Evolutionary conservation across 2,888 invertebrate genomes (phyloP), one percentile per base, ranked within the genome.

Genomic region (Lasioglossum marginatum): DNA sequence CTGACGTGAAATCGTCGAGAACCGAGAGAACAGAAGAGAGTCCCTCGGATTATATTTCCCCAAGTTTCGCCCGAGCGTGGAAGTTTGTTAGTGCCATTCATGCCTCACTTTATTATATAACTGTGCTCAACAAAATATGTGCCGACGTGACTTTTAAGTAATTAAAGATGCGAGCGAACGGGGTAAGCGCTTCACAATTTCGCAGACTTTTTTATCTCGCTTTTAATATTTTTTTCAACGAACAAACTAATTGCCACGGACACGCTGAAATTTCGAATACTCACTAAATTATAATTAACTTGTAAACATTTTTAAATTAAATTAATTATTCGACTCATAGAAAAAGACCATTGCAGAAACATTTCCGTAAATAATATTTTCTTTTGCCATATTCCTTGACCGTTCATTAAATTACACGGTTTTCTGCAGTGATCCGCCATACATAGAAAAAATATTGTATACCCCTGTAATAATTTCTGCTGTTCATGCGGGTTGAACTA

Each of bases 81-180:
- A 80, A 83, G 71, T 87, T 89, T 79, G 82, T 82, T 79, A 79
- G 77, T 48, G 63, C 77, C 78, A 68, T 85, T 85, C 79, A 66
- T 60, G 77, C 52, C 37, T 70, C 66, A 71, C 45, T 87, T 82
- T 77, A 74, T 86, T 86, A 77, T 77, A 74, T 74, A 77, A 23
- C 48, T 4, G 31, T 40, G 34, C 40, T n/a, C 78, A 71, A 78
- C 71, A 72, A 72, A 81, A 71, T 72, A 71, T 27, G 63, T 63
- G 63, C 63, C 31, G 63, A 31, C 63, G 48, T 8, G 14, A 37
- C 63, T 23, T 79, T 74, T 74, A 70, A 74, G n/a, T 71, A 84
- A 79, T 80, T 79, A 85, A 79, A 68, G 45, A 60, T 19, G n/a
- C 34, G 14, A 70, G 23, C 40, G n/a, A 70, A 63, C 63, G 63